Evolutionary conservation across 2,113 vertebrate genomes (phyloP).

Genomic region (Tricholaema leucomelas): DNA sequence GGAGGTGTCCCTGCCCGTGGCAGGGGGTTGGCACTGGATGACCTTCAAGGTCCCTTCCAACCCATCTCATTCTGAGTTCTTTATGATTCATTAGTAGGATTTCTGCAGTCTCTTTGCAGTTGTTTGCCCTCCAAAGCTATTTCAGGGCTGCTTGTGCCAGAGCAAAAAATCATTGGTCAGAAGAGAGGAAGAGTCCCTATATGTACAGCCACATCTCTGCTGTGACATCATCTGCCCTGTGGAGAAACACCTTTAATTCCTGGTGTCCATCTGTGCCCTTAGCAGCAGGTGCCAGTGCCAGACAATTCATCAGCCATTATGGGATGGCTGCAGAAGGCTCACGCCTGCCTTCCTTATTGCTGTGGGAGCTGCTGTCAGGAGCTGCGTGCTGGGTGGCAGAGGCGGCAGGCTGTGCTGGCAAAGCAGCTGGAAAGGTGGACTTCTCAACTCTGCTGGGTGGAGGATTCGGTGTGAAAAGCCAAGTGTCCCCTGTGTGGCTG

Average conservation of each 20-base stretch:
- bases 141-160: background rate
- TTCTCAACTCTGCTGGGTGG: background rate
- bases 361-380: background rate
- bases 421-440: background rate
- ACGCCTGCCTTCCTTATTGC: background rate
- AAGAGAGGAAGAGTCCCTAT: background rate
- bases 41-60: no score
- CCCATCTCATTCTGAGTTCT: no score
- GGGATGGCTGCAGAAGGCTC: background rate
- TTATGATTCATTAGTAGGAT: background rate
- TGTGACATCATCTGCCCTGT: background rate
- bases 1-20: no score
- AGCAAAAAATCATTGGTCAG: background rate
- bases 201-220: background rate
- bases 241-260: slow-evolving; percentile 23
- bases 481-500: background rate
- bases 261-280: slow-evolving; percentile 50
- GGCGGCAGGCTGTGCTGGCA: background rate
- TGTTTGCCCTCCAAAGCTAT: background rate
- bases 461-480: background rate
- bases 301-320: slow-evolving; percentile 35
- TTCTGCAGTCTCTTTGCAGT: background rate
- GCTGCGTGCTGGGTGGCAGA: background rate
- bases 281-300: slow-evolving; percentile 68
- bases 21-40: no score